Percentiles rank a stretch among this genome's conserved stretches.
phyloP scores from a whole-genome alignment of 2,888 invertebrate genomes.

The Ashinkailepas kermadecensis region DNA sequence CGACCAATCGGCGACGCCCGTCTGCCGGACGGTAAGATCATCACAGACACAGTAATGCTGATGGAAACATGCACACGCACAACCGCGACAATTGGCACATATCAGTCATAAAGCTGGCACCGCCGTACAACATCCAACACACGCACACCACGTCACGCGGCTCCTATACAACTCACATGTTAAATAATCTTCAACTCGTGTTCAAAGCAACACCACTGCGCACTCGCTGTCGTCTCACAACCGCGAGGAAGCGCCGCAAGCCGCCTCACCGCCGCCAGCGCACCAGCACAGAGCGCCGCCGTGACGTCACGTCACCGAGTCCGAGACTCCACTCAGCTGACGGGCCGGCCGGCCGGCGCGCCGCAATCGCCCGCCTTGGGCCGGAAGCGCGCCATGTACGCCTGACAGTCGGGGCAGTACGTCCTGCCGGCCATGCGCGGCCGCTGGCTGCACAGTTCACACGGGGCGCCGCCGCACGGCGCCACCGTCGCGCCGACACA shows the following conservation, averaged over 20 bases:
- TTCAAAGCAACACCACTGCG: neutral
- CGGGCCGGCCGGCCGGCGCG: neutral
- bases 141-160: neutral
- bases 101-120: neutral
- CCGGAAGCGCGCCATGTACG: slow-evolving; percentile 79
- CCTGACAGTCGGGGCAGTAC: slow-evolving; percentile 86
- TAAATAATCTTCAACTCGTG: neutral
- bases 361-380: slow-evolving; percentile 44
- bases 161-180: neutral
- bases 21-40: neutral
- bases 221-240: no score
- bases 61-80: neutral
- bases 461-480: slow-evolving; percentile 45
- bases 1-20: no score
- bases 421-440: slow-evolving; percentile 65
- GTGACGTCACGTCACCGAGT: no score
- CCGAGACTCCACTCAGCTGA: neutral
- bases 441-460: slow-evolving; percentile 81
- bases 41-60: neutral
- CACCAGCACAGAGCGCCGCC: no score
- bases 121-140: no score
- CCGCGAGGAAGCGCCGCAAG: no score
- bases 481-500: slow-evolving; percentile 39
- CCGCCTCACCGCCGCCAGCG: no score
- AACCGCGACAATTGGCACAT: neutral